A percentile compares a stretch with the other conserved stretches of the same genome.
Evolutionary conservation across 2,888 invertebrate species (phyloP).

Genomic region (Cetonia aurata): DNA sequence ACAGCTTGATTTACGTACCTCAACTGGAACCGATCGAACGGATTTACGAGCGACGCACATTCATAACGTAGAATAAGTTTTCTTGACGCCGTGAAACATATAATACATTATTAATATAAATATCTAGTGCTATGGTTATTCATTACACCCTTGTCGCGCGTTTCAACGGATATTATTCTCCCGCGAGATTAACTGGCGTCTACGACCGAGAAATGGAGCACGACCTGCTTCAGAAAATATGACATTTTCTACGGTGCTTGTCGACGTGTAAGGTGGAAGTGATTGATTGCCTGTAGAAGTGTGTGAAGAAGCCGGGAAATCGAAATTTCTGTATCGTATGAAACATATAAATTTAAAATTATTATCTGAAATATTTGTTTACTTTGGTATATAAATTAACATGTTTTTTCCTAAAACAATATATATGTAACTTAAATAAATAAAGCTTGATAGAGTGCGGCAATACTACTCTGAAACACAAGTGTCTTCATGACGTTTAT

Average conservation of each 20-base stretch:
- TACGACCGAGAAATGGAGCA: not conserved
- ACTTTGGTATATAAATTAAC: too few species aligned
- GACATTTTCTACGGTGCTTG: not conserved
- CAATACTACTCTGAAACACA: too few species aligned
- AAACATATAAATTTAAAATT: too few species aligned
- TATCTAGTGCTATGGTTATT: slow-evolving; percentile 23
- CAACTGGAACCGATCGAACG: slow-evolving; percentile 15
- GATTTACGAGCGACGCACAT: slow-evolving; percentile 14
- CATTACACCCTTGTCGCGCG: slow-evolving; percentile 20
- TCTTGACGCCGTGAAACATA: slow-evolving; percentile 22
- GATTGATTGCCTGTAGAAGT: not conserved
- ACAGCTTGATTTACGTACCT: slow-evolving; percentile 24
- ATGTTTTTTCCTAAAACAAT: too few species aligned
- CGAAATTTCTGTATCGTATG: too few species aligned
- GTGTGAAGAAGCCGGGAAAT: too few species aligned
- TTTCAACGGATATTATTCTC: slow-evolving; percentile 22
- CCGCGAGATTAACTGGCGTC: slow-evolving; percentile 8
- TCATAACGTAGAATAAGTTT: slow-evolving; percentile 17
- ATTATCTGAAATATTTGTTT: too few species aligned
- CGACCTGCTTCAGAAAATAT: slow-evolving; percentile 9
- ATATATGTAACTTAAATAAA: too few species aligned
- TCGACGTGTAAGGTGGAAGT: not conserved
- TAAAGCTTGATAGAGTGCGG: too few species aligned
- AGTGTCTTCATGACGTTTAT: too few species aligned
- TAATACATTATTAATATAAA: slow-evolving; percentile 17